Base-by-base conservation (phyloP, 2,888 invertebrate species). In the Eilema griseolum region DNA sequence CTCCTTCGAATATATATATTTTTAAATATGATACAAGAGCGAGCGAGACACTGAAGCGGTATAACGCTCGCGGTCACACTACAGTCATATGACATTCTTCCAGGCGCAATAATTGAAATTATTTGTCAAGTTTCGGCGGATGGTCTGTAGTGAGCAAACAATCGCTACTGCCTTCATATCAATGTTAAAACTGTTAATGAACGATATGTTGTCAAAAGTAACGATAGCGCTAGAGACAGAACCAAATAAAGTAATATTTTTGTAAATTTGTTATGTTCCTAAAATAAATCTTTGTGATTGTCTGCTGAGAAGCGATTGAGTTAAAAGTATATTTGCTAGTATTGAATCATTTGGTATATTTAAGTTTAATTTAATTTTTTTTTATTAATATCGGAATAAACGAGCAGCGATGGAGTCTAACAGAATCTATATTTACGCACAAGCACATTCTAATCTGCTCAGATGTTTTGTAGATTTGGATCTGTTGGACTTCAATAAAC, bases 191-290 rank as follows among this genome's bases (percentile, higher is more conserved):
- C 69, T 68, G 65, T 74, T 76, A 69, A 70, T 73, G 63, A 79
- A 67, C 66, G 69, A 71, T 80, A 79, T 73, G 69, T 66, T 74
- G 66, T 67, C 74, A 83, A 75, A 77, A 79, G 67, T 74, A 80
- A 79, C 80, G 77, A 75, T 82, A 84, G 82, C 73, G 75, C 76
- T 83, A 84, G 80, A 86, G 83, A 88, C 87, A 88, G 86, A 87
- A 90, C 88, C 92, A 92, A 92, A 92, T 88, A 84, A 85, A 85
- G 71, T 73, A 85, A 89, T 91, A 91, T 92, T 93, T 92, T 91
- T 92, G 89, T 91, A 81, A 81, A 82, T 82, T 80, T 80, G 78
- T 82, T 82, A 89, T 90, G 93, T 93, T 93, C 93, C 93, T 93
- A 90, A n/a, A 83, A 85, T 83, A 79, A 80, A 77, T 77, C 71